Evolutionary conservation across 1,140 invertebrate species (phyloP), one percentile per base, ranked within the genome.

Genomic region (Brachionus koreanus): DNA sequence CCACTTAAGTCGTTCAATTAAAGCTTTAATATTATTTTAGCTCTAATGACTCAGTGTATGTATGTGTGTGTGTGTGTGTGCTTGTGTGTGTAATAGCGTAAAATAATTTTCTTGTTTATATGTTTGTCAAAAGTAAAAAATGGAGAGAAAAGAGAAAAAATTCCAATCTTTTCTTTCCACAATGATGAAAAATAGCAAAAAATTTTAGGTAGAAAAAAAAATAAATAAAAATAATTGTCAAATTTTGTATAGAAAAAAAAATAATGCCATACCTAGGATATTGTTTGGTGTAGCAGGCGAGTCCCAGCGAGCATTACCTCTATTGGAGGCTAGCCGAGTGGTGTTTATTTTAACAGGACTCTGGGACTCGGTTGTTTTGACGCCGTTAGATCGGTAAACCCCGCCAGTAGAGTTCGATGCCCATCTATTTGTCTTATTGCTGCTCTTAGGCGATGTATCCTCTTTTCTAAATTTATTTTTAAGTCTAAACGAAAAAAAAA

Each of bases 101-200:
- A 37, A 69, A 69, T 37, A 69, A 69, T 43, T 69, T 69, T 65
- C 52, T 65, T 69, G 65, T 69, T 69, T 69, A 69, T 69, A 39
- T 69, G 29, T 69, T 69, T 69, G 65, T 39, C 65, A 69, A 37
- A 69, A 37, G 49, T 57, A 57, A 57, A 10, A 57, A 19, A 57
- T 57, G 49, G 49, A 57, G 49, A 57, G 49, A 57, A 23, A 57
- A 57, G 19, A 69, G 37, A 69, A 39, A 69, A 69, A 69, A 69
- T 69, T 69, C 65, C 65, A 39, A 69, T 69, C 65, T 37, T 69
- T 33, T 65, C 63, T 29, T 29, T 65, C 29, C 12, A 35, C 63
- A 37, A 37, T 33, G 33, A 72, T 39, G 19, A 72, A 72, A 72
- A 72, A 72, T n/a, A 42, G 67, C 37, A 29, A 69, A 69, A 35